phyloP scores from a whole-genome alignment of 1,140 invertebrate species.

The Neodiprion fabricii region DNA sequence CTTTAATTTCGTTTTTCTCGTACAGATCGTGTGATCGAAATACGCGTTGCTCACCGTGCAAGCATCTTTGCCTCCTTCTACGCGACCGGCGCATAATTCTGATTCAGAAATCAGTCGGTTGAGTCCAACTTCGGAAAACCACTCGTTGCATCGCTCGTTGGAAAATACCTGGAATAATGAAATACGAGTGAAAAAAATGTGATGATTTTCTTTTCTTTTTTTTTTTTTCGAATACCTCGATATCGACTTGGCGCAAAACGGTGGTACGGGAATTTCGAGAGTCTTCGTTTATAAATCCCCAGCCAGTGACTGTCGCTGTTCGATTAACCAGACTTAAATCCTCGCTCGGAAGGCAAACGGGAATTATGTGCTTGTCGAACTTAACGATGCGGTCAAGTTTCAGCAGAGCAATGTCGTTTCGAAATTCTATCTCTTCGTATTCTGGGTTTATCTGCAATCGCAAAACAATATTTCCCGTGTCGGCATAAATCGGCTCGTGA shows the following conservation, averaged over 20 bases:
- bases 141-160: background rate
- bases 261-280: background rate
- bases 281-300: slow-evolving; percentile 48
- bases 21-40: background rate
- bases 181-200: background rate
- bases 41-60: slow-evolving; percentile 63
- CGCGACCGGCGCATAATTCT: slow-evolving; percentile 83
- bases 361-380: background rate
- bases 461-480: no score
- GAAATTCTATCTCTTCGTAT: background rate
- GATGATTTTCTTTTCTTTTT: background rate
- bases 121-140: background rate
- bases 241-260: background rate
- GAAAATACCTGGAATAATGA: background rate
- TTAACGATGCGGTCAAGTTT: background rate
- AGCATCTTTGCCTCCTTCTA: slow-evolving; percentile 79
- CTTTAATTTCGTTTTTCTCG: background rate
- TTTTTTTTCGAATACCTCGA: background rate
- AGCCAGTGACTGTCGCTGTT: slow-evolving; percentile 62
- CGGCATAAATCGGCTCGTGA: background rate
- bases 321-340: slow-evolving; percentile 8
- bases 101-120: background rate
- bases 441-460: background rate
- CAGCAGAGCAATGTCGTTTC: background rate
- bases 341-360: background rate